Base-by-base conservation (phyloP, 1,140 invertebrate genomes). In the Drosophila paulistorum region DNA sequence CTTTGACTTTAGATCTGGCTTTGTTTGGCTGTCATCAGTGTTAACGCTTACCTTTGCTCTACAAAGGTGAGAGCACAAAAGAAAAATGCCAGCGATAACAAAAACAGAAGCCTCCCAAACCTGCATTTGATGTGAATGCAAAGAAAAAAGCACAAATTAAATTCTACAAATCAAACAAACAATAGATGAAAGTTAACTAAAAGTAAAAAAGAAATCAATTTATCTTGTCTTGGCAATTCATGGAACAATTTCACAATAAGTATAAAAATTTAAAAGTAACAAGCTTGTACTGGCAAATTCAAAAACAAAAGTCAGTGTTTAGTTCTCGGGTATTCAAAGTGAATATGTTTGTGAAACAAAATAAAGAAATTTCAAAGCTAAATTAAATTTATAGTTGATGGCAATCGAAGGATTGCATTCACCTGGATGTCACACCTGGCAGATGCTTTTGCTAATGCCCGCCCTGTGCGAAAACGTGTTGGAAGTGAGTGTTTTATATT, bases 151-250 rank as follows among this genome's bases (percentile, higher is more conserved):
- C 45, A 65, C 42, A 74, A 75, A 68, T 72, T 72, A 75, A 75
- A 75, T 68, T 13, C 71, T 51, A 73, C 64, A 68, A 80, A 77
- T 83, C 77, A 59, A 77, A 65, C 63, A 59, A 59, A 20, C 48
- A 39, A 39, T 10, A n/a, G 9, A 30, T 37, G 63, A 37, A 55
- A 60, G 58, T 51, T 11, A 14, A 37, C 37, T 17, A 30, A 68
- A 62, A 30, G n/a, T 14, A 77, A 17, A 68, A 39, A 54, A 48
- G 54, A 76, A 64, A 33, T 30, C 65, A 82, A 82, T 78, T 51
- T 23, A 51, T 51, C 45, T 51, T 23, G 17, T 23, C 45, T 23
- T 51, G 23, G 7, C 17, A 51, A 51, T 23, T 17, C 9, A 51
- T 11, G 11, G 9, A 20, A 51, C 17, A 17, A 17, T 17, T 5